A percentile compares a stretch with the other conserved stretches of the same genome.
phyloP scores from a whole-genome alignment of 2,797 vertebrate species.

The Cryptoblepharus egeriae region DNA sequence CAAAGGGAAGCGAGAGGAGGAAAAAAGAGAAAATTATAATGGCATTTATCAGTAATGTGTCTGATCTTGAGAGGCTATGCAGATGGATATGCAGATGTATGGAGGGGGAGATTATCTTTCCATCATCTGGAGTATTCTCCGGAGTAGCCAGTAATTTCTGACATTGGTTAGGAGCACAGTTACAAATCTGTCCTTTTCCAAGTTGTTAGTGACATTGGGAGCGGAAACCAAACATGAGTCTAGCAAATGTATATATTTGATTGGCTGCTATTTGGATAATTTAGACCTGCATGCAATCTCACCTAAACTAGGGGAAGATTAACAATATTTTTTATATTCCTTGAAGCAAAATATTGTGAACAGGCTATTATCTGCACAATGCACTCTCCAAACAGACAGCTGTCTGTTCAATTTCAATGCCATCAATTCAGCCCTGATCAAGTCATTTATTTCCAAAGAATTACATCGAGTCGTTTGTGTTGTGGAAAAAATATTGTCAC shows the following conservation, averaged over 20 bases:
- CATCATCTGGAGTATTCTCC: slow-evolving; percentile 68
- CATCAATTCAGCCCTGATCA: background rate
- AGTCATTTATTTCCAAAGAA: slow-evolving; percentile 11
- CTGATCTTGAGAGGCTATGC: slow-evolving; percentile 74
- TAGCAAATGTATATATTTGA: background rate
- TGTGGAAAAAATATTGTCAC: slow-evolving; percentile 8
- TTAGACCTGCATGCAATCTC: background rate
- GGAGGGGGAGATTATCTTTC: slow-evolving; percentile 75
- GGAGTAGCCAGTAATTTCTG: slow-evolving; percentile 60
- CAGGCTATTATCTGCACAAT: background rate
- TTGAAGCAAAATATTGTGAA: slow-evolving; percentile 1
- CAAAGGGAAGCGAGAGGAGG: slow-evolving; percentile 20
- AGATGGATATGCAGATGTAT: slow-evolving; percentile 84
- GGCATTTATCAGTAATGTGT: slow-evolving; percentile 79
- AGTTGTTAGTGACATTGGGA: slow-evolving; percentile 27
- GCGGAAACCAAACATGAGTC: slow-evolving; percentile 14
- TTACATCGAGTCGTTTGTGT: background rate
- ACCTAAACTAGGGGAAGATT: slow-evolving; percentile 29
- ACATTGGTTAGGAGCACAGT: slow-evolving; percentile 40
- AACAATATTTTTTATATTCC: slow-evolving; percentile 1
- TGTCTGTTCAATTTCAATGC: slow-evolving; percentile 13
- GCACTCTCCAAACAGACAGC: slow-evolving; percentile 2
- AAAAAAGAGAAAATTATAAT: slow-evolving; percentile 58
- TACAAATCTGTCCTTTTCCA: slow-evolving; percentile 36
- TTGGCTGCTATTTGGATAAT: background rate